Evolutionary conservation across 2,888 invertebrate species (phyloP), one percentile per base, ranked within the genome.

Genomic region (Bedellia somnulentella): DNA sequence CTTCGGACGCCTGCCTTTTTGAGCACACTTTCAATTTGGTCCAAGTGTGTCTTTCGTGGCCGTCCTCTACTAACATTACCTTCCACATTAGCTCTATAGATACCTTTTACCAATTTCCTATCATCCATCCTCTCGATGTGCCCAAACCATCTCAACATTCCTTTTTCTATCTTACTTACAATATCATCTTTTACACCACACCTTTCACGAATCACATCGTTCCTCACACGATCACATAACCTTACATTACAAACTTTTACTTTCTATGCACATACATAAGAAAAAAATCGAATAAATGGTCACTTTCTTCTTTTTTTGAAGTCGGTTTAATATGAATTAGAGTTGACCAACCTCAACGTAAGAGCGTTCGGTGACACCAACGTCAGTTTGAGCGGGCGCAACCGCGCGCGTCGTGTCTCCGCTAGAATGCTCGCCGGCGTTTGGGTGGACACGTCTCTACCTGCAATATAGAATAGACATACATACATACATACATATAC

Each of bases 341-440:
- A n/a, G n/a, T n/a, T n/a, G n/a, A n/a, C 47, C 39, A 37, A 75
- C 75, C 68, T 64, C 6, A 75, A 46, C 5, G 63, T 63, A 24
- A 76, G 46, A 11, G 75, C 68, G 37, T 68, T 71, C 0, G 73
- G 61, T 0, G 71, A 47, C 4, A 59, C 57, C 3, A 75, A 34
- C 0, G 54, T 61, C 2, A 75, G 41, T 37, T 75, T 71, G 35
- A 75, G 34, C 0, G 71, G 67, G 15, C 55, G 51, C 1, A 64
- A 45, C 29, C 61, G 51, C 1, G 62, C 70, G 27, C 71, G 42
- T 29, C 66, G 55, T 4, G 86, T 85, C 52, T 87, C 87, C 8
- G 81, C 80, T 1, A 80, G 80, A 39, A 88, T 86, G 57, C 83
- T 85, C 29, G 80, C 81, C 2, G 84, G 85, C 2, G 85, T 87